Evolutionary conservation across 2,113 vertebrate genomes (phyloP).

Genomic region (Mesitornis unicolor): DNA sequence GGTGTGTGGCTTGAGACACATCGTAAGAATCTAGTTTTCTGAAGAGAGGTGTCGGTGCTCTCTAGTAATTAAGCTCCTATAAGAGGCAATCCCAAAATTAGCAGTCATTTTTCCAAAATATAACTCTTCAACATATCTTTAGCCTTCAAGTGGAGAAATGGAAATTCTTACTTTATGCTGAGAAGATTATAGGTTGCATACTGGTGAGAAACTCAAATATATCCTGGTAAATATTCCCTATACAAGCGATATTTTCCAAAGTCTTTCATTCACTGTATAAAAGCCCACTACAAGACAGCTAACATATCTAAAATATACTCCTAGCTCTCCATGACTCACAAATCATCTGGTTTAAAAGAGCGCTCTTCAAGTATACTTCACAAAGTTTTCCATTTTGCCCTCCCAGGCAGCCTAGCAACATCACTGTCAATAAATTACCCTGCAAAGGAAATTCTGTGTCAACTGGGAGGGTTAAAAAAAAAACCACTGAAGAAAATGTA

Average conservation of each 20-base stretch:
- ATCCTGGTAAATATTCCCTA: background rate
- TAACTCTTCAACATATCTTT: background rate
- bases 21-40: background rate
- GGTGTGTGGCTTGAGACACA: background rate
- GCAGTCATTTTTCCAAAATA: background rate
- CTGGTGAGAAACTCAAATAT: background rate
- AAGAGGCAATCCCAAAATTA: background rate
- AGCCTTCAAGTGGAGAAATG: background rate
- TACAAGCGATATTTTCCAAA: conserved; percentile 32
- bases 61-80: background rate
- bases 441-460: conserved; percentile 56
- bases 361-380: background rate
- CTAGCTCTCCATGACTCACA: background rate
- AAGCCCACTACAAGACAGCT: background rate
- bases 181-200: background rate
- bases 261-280: background rate
- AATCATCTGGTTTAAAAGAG: conserved; percentile 2
- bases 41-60: background rate
- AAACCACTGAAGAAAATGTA: conserved; percentile 32
- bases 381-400: conserved; percentile 47
- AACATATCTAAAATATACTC: background rate
- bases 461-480: conserved; percentile 24
- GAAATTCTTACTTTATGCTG: background rate
- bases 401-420: conserved; percentile 38
- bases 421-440: conserved; percentile 49